Conservation (phyloP, 1,140 invertebrate genomes). For the Halesus radiatus region DNA sequence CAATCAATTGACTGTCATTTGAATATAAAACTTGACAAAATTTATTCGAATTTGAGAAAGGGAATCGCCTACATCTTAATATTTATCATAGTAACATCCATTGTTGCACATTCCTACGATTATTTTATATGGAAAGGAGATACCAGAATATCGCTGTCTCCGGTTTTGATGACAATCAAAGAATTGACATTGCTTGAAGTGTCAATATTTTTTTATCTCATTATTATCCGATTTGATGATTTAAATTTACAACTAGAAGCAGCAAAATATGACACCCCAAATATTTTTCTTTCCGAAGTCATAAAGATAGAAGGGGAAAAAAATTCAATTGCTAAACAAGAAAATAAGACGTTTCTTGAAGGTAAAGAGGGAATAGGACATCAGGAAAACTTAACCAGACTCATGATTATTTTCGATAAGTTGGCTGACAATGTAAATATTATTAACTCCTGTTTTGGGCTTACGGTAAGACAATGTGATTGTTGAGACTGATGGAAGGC, state of each 20-base stretch:
- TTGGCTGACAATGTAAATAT: slow-evolving; percentile 39
- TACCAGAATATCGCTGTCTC: not conserved
- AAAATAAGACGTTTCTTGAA: not conserved
- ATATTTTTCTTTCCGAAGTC: not conserved
- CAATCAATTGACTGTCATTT: not conserved
- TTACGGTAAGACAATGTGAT: slow-evolving; percentile 6
- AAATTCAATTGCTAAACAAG: too few relatives aligned
- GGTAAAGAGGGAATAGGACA: not conserved
- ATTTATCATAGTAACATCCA: not conserved
- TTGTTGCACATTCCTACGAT: not conserved
- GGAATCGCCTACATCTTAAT: not conserved
- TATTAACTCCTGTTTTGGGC: slow-evolving; percentile 25
- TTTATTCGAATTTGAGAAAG: not conserved
- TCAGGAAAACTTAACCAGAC: not conserved
- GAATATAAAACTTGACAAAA: not conserved
- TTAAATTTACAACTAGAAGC: not conserved
- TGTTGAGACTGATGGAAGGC: too few relatives aligned
- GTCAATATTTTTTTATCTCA: not conserved
- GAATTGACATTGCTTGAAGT: slow-evolving; percentile 7
- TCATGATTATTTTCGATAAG: slow-evolving; percentile 39
- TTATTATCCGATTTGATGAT: not conserved
- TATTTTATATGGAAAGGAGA: slow-evolving; percentile 5
- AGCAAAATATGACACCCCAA: not conserved
- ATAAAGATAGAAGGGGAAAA: not conserved
- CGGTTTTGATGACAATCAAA: not conserved